phyloP scores from a whole-genome alignment of 2,797 vertebrate genomes.

The Nannoperca obscura region DNA sequence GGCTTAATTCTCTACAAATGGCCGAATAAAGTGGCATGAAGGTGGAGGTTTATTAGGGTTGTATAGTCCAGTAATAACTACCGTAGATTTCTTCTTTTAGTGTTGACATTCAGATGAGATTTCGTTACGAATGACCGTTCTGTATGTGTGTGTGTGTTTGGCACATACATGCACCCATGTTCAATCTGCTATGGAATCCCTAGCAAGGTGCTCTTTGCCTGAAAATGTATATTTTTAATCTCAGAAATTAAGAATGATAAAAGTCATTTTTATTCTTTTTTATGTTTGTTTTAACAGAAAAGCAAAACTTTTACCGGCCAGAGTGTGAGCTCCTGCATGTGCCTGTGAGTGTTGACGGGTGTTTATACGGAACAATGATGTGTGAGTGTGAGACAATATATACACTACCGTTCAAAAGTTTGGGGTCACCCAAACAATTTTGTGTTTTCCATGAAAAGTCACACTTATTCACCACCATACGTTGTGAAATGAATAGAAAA shows the following conservation, averaged over 20 bases:
- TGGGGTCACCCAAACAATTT: no score
- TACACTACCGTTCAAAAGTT: no score
- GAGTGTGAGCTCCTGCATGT: slow-evolving; percentile 31
- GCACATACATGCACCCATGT: slow-evolving; percentile 16
- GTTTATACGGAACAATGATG: slow-evolving; percentile 43
- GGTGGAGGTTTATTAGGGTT: slow-evolving; percentile 44
- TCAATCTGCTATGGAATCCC: slow-evolving; percentile 16
- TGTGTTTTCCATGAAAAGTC: no score
- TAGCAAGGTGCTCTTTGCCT: slow-evolving; percentile 22
- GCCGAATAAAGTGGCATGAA: slow-evolving; percentile 43
- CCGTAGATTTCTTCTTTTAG: slow-evolving; percentile 33
- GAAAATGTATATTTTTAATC: slow-evolving; percentile 7
- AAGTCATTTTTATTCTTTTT: slow-evolving; percentile 10
- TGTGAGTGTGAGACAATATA: slow-evolving; percentile 54
- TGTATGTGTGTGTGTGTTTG: slow-evolving; percentile 17
- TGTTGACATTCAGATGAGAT: slow-evolving; percentile 47
- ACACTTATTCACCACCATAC: no score
- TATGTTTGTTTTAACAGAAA: slow-evolving; percentile 16
- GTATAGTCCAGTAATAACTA: slow-evolving; percentile 45
- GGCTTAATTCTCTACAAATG: slow-evolving; percentile 41
- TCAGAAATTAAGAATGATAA: background rate
- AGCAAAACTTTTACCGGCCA: slow-evolving; percentile 18
- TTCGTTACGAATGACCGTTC: slow-evolving; percentile 34
- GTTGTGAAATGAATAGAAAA: no score
- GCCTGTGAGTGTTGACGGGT: slow-evolving; percentile 10